phyloP scores from a whole-genome alignment of 1,140 invertebrate genomes.

The Aphis gossypii region DNA sequence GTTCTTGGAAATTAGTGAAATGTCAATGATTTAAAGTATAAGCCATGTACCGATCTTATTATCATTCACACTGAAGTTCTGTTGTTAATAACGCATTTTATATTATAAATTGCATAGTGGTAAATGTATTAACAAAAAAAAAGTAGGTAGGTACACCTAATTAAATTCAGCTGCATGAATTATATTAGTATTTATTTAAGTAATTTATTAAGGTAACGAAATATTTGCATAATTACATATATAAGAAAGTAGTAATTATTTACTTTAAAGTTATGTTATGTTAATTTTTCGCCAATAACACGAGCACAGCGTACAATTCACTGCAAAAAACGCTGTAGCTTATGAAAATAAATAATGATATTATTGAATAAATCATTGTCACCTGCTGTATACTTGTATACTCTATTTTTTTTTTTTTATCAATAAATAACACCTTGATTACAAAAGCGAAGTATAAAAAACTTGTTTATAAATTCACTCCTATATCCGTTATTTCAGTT shows the following conservation, averaged over 20 bases:
- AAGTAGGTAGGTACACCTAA: not conserved
- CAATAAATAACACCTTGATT: not conserved
- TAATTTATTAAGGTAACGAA: not conserved
- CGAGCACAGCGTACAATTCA: not conserved
- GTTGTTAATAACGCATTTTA: not conserved
- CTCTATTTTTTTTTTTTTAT: not conserved
- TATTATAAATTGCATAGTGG: not conserved
- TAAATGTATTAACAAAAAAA: not conserved
- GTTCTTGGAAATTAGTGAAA: not conserved
- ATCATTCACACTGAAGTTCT: not conserved
- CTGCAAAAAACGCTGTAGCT: not conserved
- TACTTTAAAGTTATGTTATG: constrained; percentile 12
- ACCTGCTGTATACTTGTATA: not conserved
- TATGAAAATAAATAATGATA: not conserved
- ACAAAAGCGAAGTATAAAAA: not conserved
- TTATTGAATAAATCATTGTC: not conserved
- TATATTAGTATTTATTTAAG: not conserved
- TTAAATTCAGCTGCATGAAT: not conserved
- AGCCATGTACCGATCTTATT: not conserved
- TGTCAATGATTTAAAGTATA: not conserved
- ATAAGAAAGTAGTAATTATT: constrained; percentile 28
- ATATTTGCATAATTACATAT: not conserved
- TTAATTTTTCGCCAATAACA: constrained; percentile 31
- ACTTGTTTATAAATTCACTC: not conserved
- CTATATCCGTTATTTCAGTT: not conserved